These are phyloP conservation scores for Drepana arcuata DNA, from an alignment of 1,140 invertebrate genomes.

Conservation along the genomic window DNA sequence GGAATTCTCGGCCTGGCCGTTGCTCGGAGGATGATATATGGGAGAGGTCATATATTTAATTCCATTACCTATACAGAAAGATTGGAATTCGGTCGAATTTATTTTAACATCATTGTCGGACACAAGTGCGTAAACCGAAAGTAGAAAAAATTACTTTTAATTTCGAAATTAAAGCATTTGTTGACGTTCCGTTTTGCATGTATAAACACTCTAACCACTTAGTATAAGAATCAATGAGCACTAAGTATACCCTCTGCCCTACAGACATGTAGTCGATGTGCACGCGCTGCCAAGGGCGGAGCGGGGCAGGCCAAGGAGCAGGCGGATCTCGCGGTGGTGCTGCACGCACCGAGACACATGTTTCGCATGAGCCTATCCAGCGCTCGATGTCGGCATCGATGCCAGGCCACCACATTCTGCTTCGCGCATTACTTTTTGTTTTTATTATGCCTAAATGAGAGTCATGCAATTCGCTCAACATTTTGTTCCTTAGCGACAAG, in stretches of 20 bases:
- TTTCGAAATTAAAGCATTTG: conserved; percentile 8
- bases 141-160: conserved; percentile 11
- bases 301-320: conserved; percentile 15
- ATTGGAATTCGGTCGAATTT: conserved; percentile 9
- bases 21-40: conserved; percentile 23
- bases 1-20: conserved; percentile 21
- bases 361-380: conserved; percentile 8
- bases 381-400: conserved; percentile 20
- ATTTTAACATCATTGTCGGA: conserved; percentile 15
- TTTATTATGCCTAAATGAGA: conserved; percentile 13
- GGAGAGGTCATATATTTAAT: conserved; percentile 19
- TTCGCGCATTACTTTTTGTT: conserved; percentile 13
- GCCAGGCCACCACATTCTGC: conserved; percentile 21
- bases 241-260: conserved; percentile 8
- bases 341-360: conserved; percentile 4
- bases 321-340: conserved; percentile 11
- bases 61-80: conserved; percentile 13
- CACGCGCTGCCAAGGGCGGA: conserved; percentile 15
- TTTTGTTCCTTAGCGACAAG: not conserved
- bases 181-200: conserved; percentile 5
- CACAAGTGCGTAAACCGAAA: conserved; percentile 9
- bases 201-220: conserved; percentile 13
- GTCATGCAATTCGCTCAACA: conserved; percentile 11
- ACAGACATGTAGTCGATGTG: conserved; percentile 24
- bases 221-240: conserved; percentile 8